Base-by-base conservation (phyloP, 1,140 invertebrate genomes). In the Pogonus chalceus region DNA sequence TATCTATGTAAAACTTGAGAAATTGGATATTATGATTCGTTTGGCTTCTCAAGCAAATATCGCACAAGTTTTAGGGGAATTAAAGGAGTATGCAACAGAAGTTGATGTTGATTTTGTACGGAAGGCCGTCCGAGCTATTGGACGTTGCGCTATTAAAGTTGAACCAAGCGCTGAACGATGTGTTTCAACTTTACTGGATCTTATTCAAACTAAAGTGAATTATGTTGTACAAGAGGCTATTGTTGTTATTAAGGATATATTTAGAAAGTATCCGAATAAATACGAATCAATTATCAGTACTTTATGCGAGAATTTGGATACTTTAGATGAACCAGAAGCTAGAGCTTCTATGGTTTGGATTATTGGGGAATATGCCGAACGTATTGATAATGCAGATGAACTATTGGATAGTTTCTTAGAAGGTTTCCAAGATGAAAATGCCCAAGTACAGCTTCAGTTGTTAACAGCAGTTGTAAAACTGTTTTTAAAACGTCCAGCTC, bases 341-440 rank as follows among this genome's bases (percentile, higher is more conserved):
- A 81, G 96, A 63, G 97, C 96, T 10, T 98, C 94, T 0, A 99
- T 99, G 97, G 98, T 99, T 58, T 99, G 97, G 97, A 99, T 99
- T 58, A 98, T 99, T 71, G 97, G 96, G 59, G 90, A 95, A 70
- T 99, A 99, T 73, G 97, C 97, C 0, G 97, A 99, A 67, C 81
- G 97, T 60, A 99, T 99, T 63, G 97, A 99, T 71, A 99, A 99
- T 73, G 97, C 97, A 10, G 96, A 99, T 67, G 97, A 99, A 69
- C 76, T 99, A 12, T 73, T 99, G 2, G 96, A 99, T 69, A 96
- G 92, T 62, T 99, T 99, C 75, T 76, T 99, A 1, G 96, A 99
- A 76, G 96, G 96, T n/a, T 99, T 99, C 74, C 92, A 97, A 61
- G 97, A 99, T 77, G 97, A 99, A 70, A 99, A 99, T 67, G 93